These are phyloP conservation scores for Nesometra sesokonis DNA, from an alignment of 35 echinoderm and acorn worm genomes.

Conservation along the genomic window DNA sequence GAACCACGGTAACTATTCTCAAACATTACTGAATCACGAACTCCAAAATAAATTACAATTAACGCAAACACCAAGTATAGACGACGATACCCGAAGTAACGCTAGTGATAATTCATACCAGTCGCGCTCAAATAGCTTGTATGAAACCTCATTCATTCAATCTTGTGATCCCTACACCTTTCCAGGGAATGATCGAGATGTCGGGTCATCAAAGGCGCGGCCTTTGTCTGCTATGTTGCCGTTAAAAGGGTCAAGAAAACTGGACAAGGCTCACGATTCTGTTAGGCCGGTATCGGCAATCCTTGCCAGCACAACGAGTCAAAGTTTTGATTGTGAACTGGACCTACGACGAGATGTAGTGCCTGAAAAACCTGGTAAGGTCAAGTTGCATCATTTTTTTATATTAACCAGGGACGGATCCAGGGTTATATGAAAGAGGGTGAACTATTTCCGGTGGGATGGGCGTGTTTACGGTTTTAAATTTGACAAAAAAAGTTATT, in stretches of 20 bases:
- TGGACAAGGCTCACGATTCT: neutral
- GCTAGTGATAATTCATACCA: neutral
- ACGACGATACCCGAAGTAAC: neutral
- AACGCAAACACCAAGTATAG: neutral
- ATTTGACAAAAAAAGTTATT: too few relatives aligned
- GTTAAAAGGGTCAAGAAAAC: neutral
- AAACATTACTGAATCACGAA: neutral
- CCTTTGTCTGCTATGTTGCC: neutral
- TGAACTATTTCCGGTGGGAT: too few relatives aligned
- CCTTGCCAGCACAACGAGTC: neutral
- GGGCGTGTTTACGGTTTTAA: too few relatives aligned
- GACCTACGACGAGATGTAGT: neutral
- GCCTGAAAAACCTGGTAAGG: neutral
- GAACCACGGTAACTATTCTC: neutral
- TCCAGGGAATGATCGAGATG: neutral
- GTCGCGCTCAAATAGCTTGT: neutral
- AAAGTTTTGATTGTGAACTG: neutral
- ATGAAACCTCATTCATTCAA: neutral
- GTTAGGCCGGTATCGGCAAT: neutral
- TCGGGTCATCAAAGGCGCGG: neutral
- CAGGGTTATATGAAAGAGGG: too few relatives aligned
- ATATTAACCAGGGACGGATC: too few relatives aligned
- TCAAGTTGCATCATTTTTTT: neutral
- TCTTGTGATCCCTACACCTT: neutral
- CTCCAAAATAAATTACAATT: neutral